These are phyloP conservation scores for Autographa pulchrina DNA, from an alignment of 2,888 invertebrate genomes.

Conservation along the genomic window DNA sequence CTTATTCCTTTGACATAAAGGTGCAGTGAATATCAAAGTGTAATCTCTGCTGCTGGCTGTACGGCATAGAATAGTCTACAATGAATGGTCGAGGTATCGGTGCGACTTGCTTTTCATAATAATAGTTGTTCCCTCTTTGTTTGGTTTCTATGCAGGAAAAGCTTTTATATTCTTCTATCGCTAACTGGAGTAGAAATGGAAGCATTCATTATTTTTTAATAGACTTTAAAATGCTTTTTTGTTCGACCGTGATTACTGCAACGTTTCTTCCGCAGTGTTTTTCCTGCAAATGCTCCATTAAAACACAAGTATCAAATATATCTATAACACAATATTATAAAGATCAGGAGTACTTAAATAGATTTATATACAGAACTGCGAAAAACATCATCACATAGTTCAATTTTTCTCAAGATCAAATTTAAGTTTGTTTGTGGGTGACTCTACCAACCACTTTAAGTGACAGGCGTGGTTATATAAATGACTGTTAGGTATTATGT, in stretches of 20 bases:
- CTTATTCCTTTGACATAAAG: not conserved
- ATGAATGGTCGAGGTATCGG: not conserved
- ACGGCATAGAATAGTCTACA: not conserved
- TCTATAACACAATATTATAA: too few relatives aligned
- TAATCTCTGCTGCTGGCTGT: not conserved
- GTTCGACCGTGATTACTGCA: not conserved
- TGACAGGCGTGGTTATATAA: not conserved
- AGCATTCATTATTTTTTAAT: slow-evolving; percentile 4
- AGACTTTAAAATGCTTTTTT: not conserved
- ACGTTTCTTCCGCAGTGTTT: too few relatives aligned
- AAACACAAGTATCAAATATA: too few relatives aligned
- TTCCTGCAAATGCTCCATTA: not conserved
- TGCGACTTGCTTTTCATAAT: slow-evolving; percentile 30
- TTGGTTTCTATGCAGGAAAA: slow-evolving; percentile 40
- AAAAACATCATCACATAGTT: not conserved
- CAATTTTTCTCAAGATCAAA: not conserved
- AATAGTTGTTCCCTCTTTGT: slow-evolving; percentile 34
- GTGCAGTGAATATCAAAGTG: not conserved
- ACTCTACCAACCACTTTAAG: not conserved
- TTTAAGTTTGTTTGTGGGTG: not conserved
- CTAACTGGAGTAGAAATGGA: slow-evolving; percentile 8
- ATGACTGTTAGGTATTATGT: not conserved
- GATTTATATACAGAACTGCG: too few relatives aligned
- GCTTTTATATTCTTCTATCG: slow-evolving; percentile 30
- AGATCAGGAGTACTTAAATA: too few relatives aligned